Evolutionary conservation across 2,888 invertebrate species (phyloP), one percentile per base, ranked within the genome.

Genomic region (Adelognathus sp.): DNA sequence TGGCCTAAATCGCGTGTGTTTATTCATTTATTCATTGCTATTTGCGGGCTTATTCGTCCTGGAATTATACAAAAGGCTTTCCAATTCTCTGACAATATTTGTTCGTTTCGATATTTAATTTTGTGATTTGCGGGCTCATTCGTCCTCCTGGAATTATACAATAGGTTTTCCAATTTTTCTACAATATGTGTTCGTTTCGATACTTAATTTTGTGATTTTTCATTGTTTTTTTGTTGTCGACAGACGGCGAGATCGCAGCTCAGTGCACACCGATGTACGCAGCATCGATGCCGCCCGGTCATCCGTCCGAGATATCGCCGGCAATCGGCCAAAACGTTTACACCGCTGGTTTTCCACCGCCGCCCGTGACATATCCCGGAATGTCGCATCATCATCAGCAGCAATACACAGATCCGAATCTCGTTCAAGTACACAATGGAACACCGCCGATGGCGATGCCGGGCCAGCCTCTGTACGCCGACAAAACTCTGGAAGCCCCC

Each of bases 191-290:
- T 50, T 50, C 1, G 24, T 50, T 50, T 50, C 2, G 0, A 21
- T 24, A 1, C 2, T 3, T 4, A 52, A 27, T 29, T 14, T 14
- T 14, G 14, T 3, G 4, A 16, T 18, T 5, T 11, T 33, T 54
- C 39, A 31, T 6, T 46, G 29, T 54, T 56, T 56, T 39, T 61
- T 14, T 24, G n/a, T 11, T 9, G 2, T 60, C 14, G 5, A 6
- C 33, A 41, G 84, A 81, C 5, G 84, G 86, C 61, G 89, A 89
- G 36, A 83, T 87, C 11, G 69, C 84, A 29, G 86, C 86, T 41
- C 86, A 88, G 66, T 88, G 89, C 31, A 82, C 87, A 29, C 84
- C 88, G 2, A 86, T 89, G 50, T 89, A 88, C 60, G 77, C 88
- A 60, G 80, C 87, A 14, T 82, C 74, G 18, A 29, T 83, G 18